phyloP scores from a whole-genome alignment of 2,797 vertebrate genomes.

The Phataginus tricuspis region DNA sequence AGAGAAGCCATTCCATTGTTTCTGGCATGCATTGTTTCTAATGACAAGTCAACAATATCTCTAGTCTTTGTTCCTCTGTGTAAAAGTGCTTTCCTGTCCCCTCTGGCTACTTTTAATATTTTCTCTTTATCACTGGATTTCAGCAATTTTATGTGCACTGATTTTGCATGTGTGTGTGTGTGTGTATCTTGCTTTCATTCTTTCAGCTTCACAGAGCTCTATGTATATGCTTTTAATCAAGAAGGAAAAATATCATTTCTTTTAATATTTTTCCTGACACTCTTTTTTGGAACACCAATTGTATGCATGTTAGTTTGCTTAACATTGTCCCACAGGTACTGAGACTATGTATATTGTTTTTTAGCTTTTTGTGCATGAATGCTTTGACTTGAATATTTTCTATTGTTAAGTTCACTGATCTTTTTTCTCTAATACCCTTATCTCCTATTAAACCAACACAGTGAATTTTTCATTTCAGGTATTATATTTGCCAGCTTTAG shows the following conservation, averaged over 20 bases:
- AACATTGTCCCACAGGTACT: background rate
- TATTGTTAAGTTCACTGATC: background rate
- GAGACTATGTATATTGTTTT: background rate
- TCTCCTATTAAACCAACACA: background rate
- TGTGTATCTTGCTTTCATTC: background rate
- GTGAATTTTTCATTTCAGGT: background rate
- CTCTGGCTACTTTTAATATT: background rate
- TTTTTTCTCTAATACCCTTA: background rate
- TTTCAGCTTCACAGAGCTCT: background rate
- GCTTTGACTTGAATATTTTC: background rate
- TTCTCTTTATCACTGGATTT: conserved; percentile 11
- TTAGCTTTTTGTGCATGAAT: background rate
- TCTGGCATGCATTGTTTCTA: background rate
- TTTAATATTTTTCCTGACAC: background rate
- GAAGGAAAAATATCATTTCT: background rate
- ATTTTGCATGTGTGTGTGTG: background rate
- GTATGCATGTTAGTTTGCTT: background rate
- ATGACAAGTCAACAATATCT: background rate
- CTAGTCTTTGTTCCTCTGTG: background rate
- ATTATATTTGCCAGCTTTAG: background rate
- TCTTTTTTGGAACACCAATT: background rate
- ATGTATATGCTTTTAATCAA: conserved; percentile 1
- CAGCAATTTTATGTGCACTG: background rate
- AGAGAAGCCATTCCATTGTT: background rate
- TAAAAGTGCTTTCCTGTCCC: background rate